Conservation (phyloP, 2,797 vertebrate species). For the Carapus acus region DNA sequence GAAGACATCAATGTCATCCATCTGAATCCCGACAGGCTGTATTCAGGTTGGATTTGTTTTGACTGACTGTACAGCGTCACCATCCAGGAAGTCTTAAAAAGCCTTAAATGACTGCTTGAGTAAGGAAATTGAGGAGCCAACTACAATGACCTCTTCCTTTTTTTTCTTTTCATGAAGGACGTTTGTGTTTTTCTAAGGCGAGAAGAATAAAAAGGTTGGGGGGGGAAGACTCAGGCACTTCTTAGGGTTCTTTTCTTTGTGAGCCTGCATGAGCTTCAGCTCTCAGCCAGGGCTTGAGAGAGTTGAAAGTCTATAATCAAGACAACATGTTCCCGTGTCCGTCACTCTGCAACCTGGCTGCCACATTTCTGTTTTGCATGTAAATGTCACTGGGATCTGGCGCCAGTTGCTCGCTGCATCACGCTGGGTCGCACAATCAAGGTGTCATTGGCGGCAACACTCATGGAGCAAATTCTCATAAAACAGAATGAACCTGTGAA, state of each 20-base stretch:
- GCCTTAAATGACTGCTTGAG: conserved; percentile 30
- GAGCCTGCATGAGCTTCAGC: conserved; percentile 37
- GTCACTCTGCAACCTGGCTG: no score
- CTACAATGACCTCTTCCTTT: conserved; percentile 11
- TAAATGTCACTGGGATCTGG: no score
- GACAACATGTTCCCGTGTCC: no score
- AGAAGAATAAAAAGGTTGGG: conserved; percentile 39
- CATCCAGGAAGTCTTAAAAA: no score
- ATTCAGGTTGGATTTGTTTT: conserved; percentile 26
- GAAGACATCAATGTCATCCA: not conserved
- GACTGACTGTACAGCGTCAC: no score
- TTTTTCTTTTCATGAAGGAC: conserved; percentile 21
- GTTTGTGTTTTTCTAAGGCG: conserved; percentile 22
- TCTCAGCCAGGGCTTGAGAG: not conserved
- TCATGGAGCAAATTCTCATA: no score
- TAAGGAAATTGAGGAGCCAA: conserved; percentile 29
- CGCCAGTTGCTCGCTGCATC: no score
- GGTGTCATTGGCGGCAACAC: no score
- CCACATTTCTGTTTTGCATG: no score
- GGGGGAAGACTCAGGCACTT: conserved; percentile 30
- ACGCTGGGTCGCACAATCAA: no score
- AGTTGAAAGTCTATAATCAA: not conserved
- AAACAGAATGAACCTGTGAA: no score
- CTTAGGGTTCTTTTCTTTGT: not conserved
- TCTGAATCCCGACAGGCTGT: conserved; percentile 22